Percentiles rank a stretch among this genome's conserved stretches.
These are phyloP conservation scores for Melanotaenia parkinsoni DNA, from an alignment of 2,797 vertebrate species.

Conservation along the genomic window DNA sequence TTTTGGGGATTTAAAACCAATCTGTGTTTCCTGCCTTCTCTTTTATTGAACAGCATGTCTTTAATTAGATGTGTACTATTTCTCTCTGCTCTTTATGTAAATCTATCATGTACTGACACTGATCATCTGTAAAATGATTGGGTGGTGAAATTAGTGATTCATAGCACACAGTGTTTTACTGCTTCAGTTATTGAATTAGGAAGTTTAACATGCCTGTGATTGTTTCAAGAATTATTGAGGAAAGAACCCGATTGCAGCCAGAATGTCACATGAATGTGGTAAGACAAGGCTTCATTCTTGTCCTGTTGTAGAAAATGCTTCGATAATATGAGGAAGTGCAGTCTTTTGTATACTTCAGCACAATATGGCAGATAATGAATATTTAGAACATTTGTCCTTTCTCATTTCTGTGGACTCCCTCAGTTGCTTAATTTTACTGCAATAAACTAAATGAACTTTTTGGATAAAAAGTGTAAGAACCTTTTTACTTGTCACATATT, in stretches of 20 bases:
- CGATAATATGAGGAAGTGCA: conserved; percentile 27
- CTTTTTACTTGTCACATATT: conserved; percentile 1
- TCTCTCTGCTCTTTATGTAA: conserved; percentile 23
- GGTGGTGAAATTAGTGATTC: conserved; percentile 20
- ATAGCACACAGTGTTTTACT: conserved; percentile 30
- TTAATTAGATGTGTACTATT: conserved; percentile 10
- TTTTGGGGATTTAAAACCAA: conserved; percentile 3
- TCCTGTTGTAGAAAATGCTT: conserved; percentile 26
- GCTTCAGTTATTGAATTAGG: conserved; percentile 59
- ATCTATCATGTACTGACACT: conserved; percentile 24
- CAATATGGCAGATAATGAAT: conserved; percentile 15
- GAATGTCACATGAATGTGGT: conserved; percentile 33
- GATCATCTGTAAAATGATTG: conserved; percentile 27
- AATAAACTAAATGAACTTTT: not conserved
- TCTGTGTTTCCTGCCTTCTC: conserved; percentile 29
- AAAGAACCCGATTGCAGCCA: conserved; percentile 4
- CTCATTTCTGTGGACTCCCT: not conserved
- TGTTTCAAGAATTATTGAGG: conserved; percentile 50
- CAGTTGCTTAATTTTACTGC: not conserved
- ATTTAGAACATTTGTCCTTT: conserved; percentile 10
- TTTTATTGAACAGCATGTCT: conserved; percentile 14
- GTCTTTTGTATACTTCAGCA: conserved; percentile 7
- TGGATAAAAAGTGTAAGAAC: not conserved
- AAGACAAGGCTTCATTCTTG: conserved; percentile 35
- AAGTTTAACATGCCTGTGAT: conserved; percentile 47